Base-by-base conservation (phyloP, 1,140 invertebrate species). In the Agrypnia vestita region DNA sequence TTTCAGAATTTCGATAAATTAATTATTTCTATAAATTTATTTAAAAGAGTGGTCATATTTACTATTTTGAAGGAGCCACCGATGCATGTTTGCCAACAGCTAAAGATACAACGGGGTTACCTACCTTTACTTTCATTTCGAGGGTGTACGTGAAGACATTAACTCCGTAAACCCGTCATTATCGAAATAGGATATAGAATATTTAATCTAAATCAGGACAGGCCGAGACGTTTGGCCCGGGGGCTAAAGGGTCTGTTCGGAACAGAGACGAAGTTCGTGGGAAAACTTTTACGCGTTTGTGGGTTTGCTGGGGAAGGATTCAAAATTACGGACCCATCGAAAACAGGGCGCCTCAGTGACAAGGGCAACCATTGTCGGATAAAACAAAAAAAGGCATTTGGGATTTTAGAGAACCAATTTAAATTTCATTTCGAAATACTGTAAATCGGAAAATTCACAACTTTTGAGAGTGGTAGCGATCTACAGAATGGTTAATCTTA, bases 201-300 rank as follows among this genome's bases (percentile, higher is more conserved):
- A 71, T 71, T 64, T 64, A 64, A 64, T 64, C 35, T 19, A 47
- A 71, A 71, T 71, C 67, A 49, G 44, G 46, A 21, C 62, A 15
- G 17, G 17, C 55, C 21, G 7, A 43, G 61, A 43, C 61, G 61
- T 15, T n/a, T 71, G 67, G 46, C 64, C 67, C 10, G 15, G 43
- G 47, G 67, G 17, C 44, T 12, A 17, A 21, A 47, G 47, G 13
- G 21, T 51, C 46, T 71, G 67, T 25, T 51, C 67, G 13, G 10
- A 71, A 71, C 67, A 53, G 67, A 49, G 12, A 51, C 19, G 47
- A 13, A 71, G 67, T 71, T 71, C 46, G 67, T 71, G 67, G 19
- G 67, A 71, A 71, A 71, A 71, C 46, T 71, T 71, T 71, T 25
- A 71, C 67, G 67, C 47, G 67, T 71, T 71, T 71, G 67, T 71